These are phyloP conservation scores for Enoplosus armatus DNA, from an alignment of 2,797 vertebrate genomes.

Conservation along the genomic window DNA sequence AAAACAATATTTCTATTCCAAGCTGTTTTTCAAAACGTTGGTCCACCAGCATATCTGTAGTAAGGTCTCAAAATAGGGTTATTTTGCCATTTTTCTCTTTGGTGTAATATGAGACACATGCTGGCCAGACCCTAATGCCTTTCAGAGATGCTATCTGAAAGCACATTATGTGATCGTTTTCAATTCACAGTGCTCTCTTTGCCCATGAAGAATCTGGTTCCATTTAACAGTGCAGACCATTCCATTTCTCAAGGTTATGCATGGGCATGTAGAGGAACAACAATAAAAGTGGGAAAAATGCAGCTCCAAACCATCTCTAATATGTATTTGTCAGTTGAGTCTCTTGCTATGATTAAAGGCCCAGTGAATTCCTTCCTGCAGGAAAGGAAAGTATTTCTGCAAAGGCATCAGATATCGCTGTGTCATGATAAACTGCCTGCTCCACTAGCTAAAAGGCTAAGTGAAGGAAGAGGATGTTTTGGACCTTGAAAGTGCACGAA, in stretches of 20 bases:
- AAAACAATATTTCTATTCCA: constrained; percentile 68
- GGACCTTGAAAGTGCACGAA: constrained; percentile 80
- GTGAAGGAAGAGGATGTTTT: constrained; percentile 77
- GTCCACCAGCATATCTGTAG: constrained; percentile 48
- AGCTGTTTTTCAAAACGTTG: constrained; percentile 48
- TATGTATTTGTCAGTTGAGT: constrained; percentile 85
- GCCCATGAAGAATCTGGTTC: constrained; percentile 83
- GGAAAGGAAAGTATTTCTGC: constrained; percentile 84
- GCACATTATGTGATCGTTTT: constrained; percentile 82
- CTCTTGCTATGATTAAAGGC: constrained; percentile 84
- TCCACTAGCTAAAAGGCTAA: constrained; percentile 75
- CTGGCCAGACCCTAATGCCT: constrained; percentile 79
- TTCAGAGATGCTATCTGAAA: constrained; percentile 82
- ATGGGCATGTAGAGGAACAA: constrained; percentile 80
- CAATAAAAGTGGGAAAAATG: constrained; percentile 79
- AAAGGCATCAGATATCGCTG: constrained; percentile 86
- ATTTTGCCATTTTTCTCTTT: constrained; percentile 66
- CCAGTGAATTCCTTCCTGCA: constrained; percentile 80
- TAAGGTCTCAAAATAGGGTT: constrained; percentile 60
- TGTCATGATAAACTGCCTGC: constrained; percentile 83
- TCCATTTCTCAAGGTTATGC: constrained; percentile 84
- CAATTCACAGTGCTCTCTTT: constrained; percentile 75
- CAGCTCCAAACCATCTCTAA: constrained; percentile 76
- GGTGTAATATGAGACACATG: constrained; percentile 77
- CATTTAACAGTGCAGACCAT: constrained; percentile 73